Conservation (phyloP, 2,113 vertebrate species). For the Varanus komodoensis region DNA sequence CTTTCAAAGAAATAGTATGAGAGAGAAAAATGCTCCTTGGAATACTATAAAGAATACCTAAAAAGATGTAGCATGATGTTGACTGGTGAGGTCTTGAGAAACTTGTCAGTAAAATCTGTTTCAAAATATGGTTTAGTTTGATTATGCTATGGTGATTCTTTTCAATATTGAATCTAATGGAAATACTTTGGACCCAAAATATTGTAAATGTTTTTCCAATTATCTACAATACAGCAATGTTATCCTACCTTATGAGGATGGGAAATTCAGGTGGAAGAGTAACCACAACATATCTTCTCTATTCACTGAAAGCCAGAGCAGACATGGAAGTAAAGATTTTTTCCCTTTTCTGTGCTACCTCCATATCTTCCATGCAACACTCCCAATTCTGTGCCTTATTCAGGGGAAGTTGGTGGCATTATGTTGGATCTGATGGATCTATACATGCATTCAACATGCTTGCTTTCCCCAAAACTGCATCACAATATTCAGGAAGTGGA, state of each 20-base stretch:
- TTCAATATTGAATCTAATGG: neutral
- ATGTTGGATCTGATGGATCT: too few species aligned
- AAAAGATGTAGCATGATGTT: neutral
- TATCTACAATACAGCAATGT: neutral
- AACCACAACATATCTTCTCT: too few species aligned
- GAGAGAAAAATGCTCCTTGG: neutral
- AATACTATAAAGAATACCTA: neutral
- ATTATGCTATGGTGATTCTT: neutral
- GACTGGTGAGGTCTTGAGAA: neutral
- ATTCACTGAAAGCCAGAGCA: too few species aligned
- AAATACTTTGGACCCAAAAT: neutral
- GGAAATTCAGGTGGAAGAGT: too few species aligned
- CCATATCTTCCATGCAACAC: too few species aligned
- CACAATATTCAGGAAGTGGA: neutral
- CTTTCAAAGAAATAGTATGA: conserved; percentile 13
- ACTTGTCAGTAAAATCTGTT: fast-evolving
- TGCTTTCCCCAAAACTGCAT: neutral
- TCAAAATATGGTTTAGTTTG: neutral
- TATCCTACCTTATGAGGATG: neutral
- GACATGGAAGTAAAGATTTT: too few species aligned
- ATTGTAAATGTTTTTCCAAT: neutral
- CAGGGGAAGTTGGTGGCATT: too few species aligned
- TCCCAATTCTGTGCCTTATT: too few species aligned
- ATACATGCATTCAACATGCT: too few species aligned
- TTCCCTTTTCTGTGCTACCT: too few species aligned